Evolutionary conservation across 2,113 vertebrate genomes (phyloP).

Genomic region (Albula goreensis): DNA sequence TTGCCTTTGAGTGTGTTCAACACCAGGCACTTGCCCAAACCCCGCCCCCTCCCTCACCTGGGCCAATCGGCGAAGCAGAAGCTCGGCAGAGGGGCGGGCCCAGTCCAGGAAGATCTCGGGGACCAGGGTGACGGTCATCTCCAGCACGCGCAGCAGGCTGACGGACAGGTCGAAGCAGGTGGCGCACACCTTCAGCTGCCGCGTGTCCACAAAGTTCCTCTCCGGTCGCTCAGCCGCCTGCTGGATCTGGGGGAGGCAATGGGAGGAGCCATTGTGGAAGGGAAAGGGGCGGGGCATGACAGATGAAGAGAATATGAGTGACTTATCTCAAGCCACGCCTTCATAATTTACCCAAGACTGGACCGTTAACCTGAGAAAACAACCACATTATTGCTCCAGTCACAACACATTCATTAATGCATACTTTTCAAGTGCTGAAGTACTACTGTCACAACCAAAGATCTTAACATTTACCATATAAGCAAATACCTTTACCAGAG

Average conservation of each 20-base stretch:
- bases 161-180: slow-evolving; percentile 98
- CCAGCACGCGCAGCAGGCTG: slow-evolving; percentile 91
- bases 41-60: slow-evolving; percentile 73
- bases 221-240: slow-evolving; percentile 95
- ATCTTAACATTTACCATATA: too few species aligned
- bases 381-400: too few species aligned
- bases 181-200: slow-evolving; percentile 96
- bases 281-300: background rate
- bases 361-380: too few species aligned
- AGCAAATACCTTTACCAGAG: too few species aligned
- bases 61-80: slow-evolving; percentile 88
- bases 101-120: slow-evolving; percentile 95
- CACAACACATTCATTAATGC: too few species aligned
- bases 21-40: background rate
- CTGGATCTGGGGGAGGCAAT: slow-evolving; percentile 79
- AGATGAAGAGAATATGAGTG: too few species aligned
- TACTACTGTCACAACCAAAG: too few species aligned
- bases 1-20: background rate
- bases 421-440: too few species aligned
- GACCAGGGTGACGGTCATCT: slow-evolving; percentile 93
- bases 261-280: background rate
- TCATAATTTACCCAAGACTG: too few species aligned
- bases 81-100: slow-evolving; percentile 86
- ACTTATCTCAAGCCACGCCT: too few species aligned
- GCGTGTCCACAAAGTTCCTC: slow-evolving; percentile 94